These are phyloP conservation scores for Prunella himalayana DNA, from an alignment of 2,113 vertebrate genomes.

Conservation along the genomic window DNA sequence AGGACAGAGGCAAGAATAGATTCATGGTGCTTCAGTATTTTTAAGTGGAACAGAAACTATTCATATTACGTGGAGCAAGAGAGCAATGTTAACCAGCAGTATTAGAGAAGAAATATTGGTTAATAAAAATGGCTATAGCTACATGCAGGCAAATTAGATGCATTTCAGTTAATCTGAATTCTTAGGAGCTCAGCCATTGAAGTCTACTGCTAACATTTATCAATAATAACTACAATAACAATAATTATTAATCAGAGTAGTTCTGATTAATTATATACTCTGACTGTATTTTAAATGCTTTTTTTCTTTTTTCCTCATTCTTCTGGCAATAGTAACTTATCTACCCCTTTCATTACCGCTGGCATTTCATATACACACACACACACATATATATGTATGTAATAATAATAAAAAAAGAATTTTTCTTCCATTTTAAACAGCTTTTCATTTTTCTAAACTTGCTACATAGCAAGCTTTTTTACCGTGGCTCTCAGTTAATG, in stretches of 20 bases:
- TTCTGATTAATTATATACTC: slow-evolving; percentile 58
- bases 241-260: slow-evolving; percentile 65
- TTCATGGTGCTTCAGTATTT: background rate
- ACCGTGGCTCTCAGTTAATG: slow-evolving; percentile 40
- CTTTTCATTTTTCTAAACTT: slow-evolving; percentile 46
- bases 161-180: slow-evolving; percentile 54
- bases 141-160: slow-evolving; percentile 51
- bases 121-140: slow-evolving; percentile 35
- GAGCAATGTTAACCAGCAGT: background rate
- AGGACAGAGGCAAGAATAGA: background rate
- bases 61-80: background rate
- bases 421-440: slow-evolving; percentile 29
- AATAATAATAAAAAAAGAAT: background rate
- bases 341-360: slow-evolving; percentile 1
- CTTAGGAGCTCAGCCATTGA: slow-evolving; percentile 42
- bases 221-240: slow-evolving; percentile 64
- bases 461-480: background rate
- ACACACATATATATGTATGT: background rate
- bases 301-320: slow-evolving; percentile 14
- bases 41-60: background rate
- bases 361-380: background rate
- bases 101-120: background rate
- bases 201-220: slow-evolving; percentile 44
- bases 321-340: slow-evolving; percentile 48
- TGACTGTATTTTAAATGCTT: slow-evolving; percentile 33